Conservation (phyloP, 2,113 vertebrate genomes). For the Cygnus atratus region DNA sequence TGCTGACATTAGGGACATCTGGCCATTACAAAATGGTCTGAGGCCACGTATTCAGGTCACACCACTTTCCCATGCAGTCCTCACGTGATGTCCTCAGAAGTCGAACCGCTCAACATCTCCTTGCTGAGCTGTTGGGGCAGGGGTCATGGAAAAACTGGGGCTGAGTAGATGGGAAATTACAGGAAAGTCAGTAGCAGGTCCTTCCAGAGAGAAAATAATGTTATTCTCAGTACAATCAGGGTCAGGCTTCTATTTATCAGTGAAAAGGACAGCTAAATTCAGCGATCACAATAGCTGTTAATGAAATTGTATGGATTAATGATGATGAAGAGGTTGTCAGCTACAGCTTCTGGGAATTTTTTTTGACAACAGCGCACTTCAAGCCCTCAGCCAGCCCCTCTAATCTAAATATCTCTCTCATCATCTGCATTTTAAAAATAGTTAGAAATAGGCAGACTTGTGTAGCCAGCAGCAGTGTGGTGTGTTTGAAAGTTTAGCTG, state of each 20-base stretch:
- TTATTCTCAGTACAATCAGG: not conserved
- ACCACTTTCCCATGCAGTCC: accelerated
- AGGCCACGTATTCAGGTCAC: not conserved
- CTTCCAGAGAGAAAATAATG: not conserved
- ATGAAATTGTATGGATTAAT: not conserved
- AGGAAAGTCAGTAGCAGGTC: not conserved
- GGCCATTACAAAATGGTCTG: not conserved
- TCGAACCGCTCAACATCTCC: not conserved
- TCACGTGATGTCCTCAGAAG: not conserved
- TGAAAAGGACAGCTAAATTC: not conserved
- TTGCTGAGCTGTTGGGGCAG: not conserved
- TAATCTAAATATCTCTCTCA: not conserved
- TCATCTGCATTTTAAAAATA: not conserved
- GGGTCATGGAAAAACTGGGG: not conserved
- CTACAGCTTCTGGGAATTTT: not conserved
- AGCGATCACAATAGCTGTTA: not conserved
- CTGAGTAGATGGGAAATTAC: not conserved
- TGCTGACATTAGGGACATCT: not conserved
- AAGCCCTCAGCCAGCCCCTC: not conserved
- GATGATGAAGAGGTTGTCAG: not conserved
- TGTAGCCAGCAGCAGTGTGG: not conserved
- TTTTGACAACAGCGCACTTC: not conserved
- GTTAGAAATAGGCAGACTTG: not conserved
- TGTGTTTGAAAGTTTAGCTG: not conserved
- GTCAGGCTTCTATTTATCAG: not conserved